Evolutionary conservation across 1,140 invertebrate species (phyloP), one percentile per base, ranked within the genome.

Genomic region (Calephelis nemesis): DNA sequence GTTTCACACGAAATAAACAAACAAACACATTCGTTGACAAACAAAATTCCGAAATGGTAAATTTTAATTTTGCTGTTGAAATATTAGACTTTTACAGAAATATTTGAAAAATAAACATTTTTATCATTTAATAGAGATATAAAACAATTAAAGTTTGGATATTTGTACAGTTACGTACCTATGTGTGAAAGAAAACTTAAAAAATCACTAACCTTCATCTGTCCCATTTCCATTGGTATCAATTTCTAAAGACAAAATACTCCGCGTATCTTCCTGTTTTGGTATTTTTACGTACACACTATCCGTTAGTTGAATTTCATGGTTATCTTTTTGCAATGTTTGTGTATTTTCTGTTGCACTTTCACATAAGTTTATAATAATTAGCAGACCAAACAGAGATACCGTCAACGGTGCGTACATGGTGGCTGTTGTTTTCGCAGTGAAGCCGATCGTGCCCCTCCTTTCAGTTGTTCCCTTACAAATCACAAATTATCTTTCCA

Each of bases 161-260:
- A 30, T 30, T 1, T 30, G 30, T 30, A 30, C n/a, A n/a, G n/a
- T n/a, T n/a, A n/a, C n/a, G n/a, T n/a, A n/a, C n/a, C n/a, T n/a
- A n/a, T 30, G 30, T 30, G 3, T 30, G 30, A 30, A 30, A 30
- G 2, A 4, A 30, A 30, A 30, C 30, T 30, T 1, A 52, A 8
- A 52, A 54, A 3, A 11, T 15, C 13, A 30, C 42, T 54, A 4
- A 58, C 54, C 54, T 58, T 58, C 30, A 7, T 58, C 54, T 1
- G 54, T 58, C 12, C 60, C 19, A 47, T 72, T 72, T n/a, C 45
- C 69, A 45, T 77, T 71, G 1, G 77, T 73, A 48, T 84, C 72
- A 49, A 88, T 71, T 76, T 86, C 78, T n/a, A 88, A 69, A 6
- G 86, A 88, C n/a, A 88, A 19, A n/a, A 85, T 7, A 70, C 64